Percentiles rank a stretch among this genome's conserved stretches.
Conservation (phyloP, 1,140 invertebrate species). For the Zaprionus vittiger region DNA sequence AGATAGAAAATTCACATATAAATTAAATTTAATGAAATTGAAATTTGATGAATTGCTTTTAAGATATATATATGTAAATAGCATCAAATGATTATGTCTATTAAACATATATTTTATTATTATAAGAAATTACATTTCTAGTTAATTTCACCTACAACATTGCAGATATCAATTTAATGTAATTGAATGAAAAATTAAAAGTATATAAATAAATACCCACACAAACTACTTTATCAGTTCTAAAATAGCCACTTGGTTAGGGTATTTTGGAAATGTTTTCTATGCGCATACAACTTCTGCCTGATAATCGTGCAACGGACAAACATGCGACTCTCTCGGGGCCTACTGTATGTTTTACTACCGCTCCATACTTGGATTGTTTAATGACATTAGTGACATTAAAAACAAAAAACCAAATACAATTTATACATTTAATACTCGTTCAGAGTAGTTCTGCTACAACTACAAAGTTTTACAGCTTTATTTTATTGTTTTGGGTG, state of each 20-base stretch:
- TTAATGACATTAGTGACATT: conserved; percentile 34
- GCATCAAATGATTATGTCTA: too few relatives aligned
- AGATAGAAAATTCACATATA: too few relatives aligned
- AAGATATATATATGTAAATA: too few relatives aligned
- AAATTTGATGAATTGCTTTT: too few relatives aligned
- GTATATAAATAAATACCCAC: background rate
- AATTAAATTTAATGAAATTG: too few relatives aligned
- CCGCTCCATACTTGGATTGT: conserved; percentile 16
- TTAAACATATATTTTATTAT: too few relatives aligned
- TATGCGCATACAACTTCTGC: conserved; percentile 19
- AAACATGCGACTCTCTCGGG: conserved; percentile 33
- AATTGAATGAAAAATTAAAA: background rate
- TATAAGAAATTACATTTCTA: too few relatives aligned
- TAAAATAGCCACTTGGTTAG: background rate
- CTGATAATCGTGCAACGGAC: conserved; percentile 41
- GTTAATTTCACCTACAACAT: too few relatives aligned
- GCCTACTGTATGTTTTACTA: conserved; percentile 25
- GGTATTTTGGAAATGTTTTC: background rate
- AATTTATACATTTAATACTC: conserved; percentile 37
- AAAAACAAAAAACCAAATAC: conserved; percentile 21
- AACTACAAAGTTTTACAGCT: conserved; percentile 34
- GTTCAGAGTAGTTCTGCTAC: background rate
- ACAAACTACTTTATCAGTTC: too few relatives aligned
- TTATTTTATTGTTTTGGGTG: background rate
- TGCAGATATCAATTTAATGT: too few relatives aligned